Base-by-base conservation (phyloP, 2,797 vertebrate genomes). In the Poeciliopsis turneri region DNA sequence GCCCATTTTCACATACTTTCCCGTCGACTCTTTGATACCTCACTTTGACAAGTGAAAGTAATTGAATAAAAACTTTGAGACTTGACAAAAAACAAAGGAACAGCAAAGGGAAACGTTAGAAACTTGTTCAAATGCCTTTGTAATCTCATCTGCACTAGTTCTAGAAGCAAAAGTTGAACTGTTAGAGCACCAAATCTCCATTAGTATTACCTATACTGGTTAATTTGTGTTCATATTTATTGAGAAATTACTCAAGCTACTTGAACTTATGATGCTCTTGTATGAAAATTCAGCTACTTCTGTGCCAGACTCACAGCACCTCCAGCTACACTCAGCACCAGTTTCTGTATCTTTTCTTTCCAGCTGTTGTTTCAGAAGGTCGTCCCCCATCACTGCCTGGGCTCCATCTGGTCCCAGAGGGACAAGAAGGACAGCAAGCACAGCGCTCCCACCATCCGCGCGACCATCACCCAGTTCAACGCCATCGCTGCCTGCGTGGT, bases 381-480 rank as follows among this genome's bases (percentile, higher is more conserved):
- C 0, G 96, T 98, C 30, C 97, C 98, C 36, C 97, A 99, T 92
- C 97, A 99, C 92, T 99, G 98, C 84, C 90, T 99, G 94, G 98
- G 97, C 82, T 97, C 95, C 64, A 96, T 98, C 87, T 99, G 98
- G 98, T 99, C 98, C 70, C 97, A 84, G 78, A 95, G 98, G 74
- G 96, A 98, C 76, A 98, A 98, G 92, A 97, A 98, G 86, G 96
- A 97, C 83, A 97, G 97, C 90, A 96, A 98, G 81, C 96, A 97
- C 81, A 93, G 96, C 47, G 97, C 96, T 6, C 96, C 97, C 72
- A 97, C 96, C 15, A 94, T 99, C 82, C 96, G 97, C 0, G 98
- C 98, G 86, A 99, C 97, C 90, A 98, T 99, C 81, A 96, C 96
- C 0, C 97, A 98, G 93, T 98, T 98, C 83, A 98, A 98, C 5